phyloP scores from a whole-genome alignment of 2,113 vertebrate genomes.

The Callipepla californica region DNA sequence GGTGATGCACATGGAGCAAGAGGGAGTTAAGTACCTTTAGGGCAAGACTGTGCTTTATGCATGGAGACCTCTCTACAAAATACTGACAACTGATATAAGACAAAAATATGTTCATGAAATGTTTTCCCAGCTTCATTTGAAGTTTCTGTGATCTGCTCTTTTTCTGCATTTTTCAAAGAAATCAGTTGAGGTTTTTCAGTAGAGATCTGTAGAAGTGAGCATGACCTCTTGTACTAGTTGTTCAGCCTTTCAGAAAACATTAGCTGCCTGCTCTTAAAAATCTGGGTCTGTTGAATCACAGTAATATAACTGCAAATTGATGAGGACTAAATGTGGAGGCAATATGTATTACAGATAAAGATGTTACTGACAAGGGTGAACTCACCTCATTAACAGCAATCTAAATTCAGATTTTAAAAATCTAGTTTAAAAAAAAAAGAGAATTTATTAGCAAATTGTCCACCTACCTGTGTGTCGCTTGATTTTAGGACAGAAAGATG shows the following conservation, averaged over 20 bases:
- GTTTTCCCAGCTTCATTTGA: neutral
- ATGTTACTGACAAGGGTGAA: fast-evolving
- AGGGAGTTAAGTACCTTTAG: neutral
- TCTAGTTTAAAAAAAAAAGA: neutral
- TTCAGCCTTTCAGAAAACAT: conserved; percentile 54
- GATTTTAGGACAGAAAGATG: neutral
- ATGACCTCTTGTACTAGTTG: conserved; percentile 11
- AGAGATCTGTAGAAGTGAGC: neutral
- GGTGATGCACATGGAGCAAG: neutral
- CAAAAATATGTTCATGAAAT: neutral
- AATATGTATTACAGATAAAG: neutral
- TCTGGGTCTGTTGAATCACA: neutral
- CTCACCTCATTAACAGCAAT: neutral
- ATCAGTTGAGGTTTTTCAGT: neutral
- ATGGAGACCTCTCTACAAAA: neutral
- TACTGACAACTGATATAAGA: neutral
- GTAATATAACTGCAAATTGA: neutral
- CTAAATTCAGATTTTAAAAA: neutral
- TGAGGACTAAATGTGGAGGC: neutral
- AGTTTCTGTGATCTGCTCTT: neutral
- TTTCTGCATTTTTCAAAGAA: neutral
- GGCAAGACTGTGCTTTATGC: neutral
- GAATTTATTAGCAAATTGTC: neutral
- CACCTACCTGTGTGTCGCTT: neutral
- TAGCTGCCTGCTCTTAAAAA: conserved; percentile 9